Conservation (phyloP, 2,113 vertebrate genomes). For the Corythaixoides concolor region DNA sequence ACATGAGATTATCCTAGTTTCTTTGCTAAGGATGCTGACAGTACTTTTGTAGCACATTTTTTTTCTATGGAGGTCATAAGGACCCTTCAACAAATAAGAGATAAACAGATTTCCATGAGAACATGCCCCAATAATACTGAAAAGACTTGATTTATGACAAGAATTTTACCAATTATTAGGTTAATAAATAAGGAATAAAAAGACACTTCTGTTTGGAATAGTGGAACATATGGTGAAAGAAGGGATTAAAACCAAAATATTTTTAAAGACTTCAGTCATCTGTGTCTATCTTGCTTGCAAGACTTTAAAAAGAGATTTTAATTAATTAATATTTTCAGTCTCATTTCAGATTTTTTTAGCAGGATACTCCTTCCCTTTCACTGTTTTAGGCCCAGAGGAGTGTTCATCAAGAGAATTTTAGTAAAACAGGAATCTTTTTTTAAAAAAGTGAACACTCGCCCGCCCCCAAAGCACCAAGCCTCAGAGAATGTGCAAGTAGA, state of each 20-base stretch:
- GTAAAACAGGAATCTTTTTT: background rate
- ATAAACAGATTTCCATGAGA: background rate
- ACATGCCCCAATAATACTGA: background rate
- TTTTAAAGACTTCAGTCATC: background rate
- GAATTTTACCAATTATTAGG: slow-evolving; percentile 1
- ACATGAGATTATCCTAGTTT: background rate
- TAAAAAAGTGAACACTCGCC: too few relatives aligned
- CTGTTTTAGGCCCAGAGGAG: background rate
- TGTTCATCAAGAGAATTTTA: background rate
- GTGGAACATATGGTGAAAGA: background rate
- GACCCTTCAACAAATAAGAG: background rate
- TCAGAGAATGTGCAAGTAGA: background rate
- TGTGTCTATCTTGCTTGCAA: background rate
- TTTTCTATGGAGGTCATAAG: background rate
- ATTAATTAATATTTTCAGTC: background rate
- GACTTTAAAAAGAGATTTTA: background rate
- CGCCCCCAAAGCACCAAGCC: background rate
- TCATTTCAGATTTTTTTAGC: background rate
- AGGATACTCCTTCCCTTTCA: background rate
- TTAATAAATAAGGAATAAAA: slow-evolving; percentile 32
- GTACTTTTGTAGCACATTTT: background rate
- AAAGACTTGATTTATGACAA: background rate
- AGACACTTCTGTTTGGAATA: background rate
- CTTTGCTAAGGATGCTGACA: background rate
- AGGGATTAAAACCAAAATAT: background rate